Evolutionary conservation across 2,888 invertebrate genomes (phyloP).

Genomic region (Caenorhabditis sinica): DNA sequence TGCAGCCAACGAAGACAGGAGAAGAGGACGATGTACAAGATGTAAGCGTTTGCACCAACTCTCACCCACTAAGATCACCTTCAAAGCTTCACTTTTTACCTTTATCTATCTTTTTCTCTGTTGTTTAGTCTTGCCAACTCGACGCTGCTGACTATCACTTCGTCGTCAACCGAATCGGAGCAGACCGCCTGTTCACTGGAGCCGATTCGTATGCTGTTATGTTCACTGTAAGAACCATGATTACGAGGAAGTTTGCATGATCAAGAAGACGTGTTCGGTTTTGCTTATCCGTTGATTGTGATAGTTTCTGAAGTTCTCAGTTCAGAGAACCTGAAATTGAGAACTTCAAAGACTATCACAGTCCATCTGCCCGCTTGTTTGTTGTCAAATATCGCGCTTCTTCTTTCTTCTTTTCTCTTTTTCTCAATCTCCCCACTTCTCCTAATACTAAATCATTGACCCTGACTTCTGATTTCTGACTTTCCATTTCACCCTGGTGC

Average conservation of each 20-base stretch:
- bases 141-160: constrained; percentile 75
- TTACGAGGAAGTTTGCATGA: constrained; percentile 42
- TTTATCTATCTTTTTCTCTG: constrained; percentile 45
- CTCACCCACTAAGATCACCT: neutral
- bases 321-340: neutral
- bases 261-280: neutral
- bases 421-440: constrained; percentile 33
- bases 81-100: neutral
- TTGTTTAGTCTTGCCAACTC: constrained; percentile 76
- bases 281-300: neutral
- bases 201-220: constrained; percentile 72
- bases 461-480: neutral
- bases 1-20: constrained; percentile 32
- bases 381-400: constrained; percentile 58
- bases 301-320: neutral
- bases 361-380: constrained; percentile 1
- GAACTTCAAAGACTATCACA: neutral
- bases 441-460: constrained; percentile 17
- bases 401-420: constrained; percentile 6
- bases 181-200: constrained; percentile 71
- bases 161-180: constrained; percentile 69
- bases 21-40: constrained; percentile 39
- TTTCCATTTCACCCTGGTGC: constrained; percentile 8
- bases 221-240: constrained; percentile 67
- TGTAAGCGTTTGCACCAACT: constrained; percentile 46